Conservation (phyloP, 2,888 invertebrate genomes). For the Prosapia bicincta region DNA sequence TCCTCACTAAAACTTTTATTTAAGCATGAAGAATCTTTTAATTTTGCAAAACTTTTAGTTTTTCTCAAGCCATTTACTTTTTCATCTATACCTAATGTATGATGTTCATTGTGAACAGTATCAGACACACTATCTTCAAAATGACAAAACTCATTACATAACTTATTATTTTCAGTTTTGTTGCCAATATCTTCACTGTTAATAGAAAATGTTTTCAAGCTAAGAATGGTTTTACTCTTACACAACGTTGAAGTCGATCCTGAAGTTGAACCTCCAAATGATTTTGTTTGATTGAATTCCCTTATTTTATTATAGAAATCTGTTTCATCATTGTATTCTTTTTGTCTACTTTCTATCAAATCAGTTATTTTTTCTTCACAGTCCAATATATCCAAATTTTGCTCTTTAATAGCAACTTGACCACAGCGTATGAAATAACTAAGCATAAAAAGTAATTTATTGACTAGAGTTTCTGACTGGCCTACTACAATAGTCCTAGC, state of each 20-base stretch:
- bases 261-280: not conserved
- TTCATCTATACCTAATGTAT: not conserved
- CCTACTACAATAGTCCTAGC: constrained; percentile 73
- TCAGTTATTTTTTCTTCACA: not conserved
- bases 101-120: not conserved
- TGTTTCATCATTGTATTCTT: constrained; percentile 3
- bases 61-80: not conserved
- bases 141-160: not conserved
- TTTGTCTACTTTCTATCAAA: not conserved
- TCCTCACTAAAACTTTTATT: not conserved
- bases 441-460: constrained; percentile 18
- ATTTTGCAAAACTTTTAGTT: not conserved
- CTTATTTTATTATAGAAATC: constrained; percentile 4
- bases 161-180: not conserved
- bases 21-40: not conserved
- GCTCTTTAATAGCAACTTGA: constrained; percentile 1
- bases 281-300: constrained; percentile 12
- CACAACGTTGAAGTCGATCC: constrained; percentile 11
- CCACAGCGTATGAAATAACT: constrained; percentile 27
- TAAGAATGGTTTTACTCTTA: constrained; percentile 18
- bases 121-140: not conserved
- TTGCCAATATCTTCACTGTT: not conserved
- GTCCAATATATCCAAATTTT: not conserved
- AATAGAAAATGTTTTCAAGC: constrained; percentile 22
- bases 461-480: constrained; percentile 19